Percentiles rank a stretch among this genome's conserved stretches.
These are phyloP conservation scores for Uria lomvia DNA, from an alignment of 2,113 vertebrate species.

Conservation along the genomic window DNA sequence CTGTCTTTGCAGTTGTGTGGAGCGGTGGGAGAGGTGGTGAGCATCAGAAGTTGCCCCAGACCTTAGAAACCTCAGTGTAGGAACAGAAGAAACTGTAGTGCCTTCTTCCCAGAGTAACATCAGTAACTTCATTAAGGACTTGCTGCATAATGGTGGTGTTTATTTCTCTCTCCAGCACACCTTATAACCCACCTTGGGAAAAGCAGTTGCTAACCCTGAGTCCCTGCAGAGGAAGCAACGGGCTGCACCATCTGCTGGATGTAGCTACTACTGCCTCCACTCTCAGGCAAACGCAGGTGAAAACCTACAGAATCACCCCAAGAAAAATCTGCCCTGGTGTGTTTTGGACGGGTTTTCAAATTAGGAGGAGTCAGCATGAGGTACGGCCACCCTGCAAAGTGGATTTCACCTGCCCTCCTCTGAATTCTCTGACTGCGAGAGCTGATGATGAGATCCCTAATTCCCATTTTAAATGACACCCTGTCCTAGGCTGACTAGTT, in stretches of 20 bases:
- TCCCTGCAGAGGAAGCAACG: neutral
- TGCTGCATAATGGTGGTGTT: accelerated
- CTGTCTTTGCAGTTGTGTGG: neutral
- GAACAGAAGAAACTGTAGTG: neutral
- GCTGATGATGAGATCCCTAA: neutral
- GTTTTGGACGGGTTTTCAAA: neutral
- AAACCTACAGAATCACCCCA: neutral
- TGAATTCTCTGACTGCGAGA: neutral
- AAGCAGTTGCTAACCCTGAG: neutral
- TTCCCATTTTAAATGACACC: neutral
- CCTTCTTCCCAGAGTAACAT: neutral
- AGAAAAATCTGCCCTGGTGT: neutral
- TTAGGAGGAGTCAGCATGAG: neutral
- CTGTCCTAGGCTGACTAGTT: neutral
- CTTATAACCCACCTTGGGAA: neutral
- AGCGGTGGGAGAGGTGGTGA: neutral
- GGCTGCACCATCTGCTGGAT: neutral
- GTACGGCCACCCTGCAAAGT: neutral
- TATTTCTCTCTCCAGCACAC: neutral
- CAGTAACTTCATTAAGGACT: neutral
- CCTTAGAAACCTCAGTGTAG: neutral
- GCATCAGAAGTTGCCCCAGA: neutral
- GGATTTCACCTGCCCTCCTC: neutral
- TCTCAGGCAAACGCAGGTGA: accelerated
- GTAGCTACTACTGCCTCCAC: neutral